Evolutionary conservation across 37 sponge, comb jelly and placozoan genomes (phyloP).

Genomic region (Spongilla lacustris): DNA sequence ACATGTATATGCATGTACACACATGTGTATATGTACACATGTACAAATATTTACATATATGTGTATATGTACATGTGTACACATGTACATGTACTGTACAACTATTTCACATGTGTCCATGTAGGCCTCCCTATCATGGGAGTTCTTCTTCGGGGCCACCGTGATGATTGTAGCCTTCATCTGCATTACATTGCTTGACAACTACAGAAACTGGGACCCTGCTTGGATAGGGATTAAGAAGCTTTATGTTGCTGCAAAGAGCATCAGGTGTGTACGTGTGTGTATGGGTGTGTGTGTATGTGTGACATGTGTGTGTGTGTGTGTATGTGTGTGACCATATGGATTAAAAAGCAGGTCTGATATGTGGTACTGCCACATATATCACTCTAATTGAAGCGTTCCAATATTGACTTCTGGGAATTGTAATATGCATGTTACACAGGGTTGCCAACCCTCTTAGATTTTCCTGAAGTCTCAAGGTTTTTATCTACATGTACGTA

Average conservation of each 20-base stretch:
- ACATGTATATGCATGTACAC: background rate
- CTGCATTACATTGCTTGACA: slow-evolving; percentile 67
- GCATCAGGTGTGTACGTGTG: slow-evolving; percentile 1
- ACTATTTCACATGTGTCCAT: background rate
- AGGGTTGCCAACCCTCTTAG: too few relatives aligned
- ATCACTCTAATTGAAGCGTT: too few relatives aligned
- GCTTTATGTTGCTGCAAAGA: background rate
- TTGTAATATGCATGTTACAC: too few relatives aligned
- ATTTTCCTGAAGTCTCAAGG: too few relatives aligned
- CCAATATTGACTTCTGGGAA: too few relatives aligned
- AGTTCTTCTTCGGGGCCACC: slow-evolving; percentile 66
- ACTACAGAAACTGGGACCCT: slow-evolving; percentile 79
- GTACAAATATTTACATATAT: background rate
- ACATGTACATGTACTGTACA: too few relatives aligned
- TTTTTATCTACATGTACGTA: too few relatives aligned
- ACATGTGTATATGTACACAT: background rate
- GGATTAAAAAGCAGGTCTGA: too few relatives aligned
- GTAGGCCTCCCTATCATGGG: slow-evolving; percentile 52
- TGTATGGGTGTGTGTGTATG: background rate
- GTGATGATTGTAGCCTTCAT: slow-evolving; percentile 63
- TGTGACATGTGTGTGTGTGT: too few relatives aligned
- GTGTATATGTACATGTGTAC: background rate
- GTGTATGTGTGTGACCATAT: too few relatives aligned
- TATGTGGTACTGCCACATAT: too few relatives aligned
- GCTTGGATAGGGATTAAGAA: slow-evolving; percentile 53